These are phyloP conservation scores for Riptortus pedestris DNA, from an alignment of 1,140 invertebrate species.

Conservation along the genomic window DNA sequence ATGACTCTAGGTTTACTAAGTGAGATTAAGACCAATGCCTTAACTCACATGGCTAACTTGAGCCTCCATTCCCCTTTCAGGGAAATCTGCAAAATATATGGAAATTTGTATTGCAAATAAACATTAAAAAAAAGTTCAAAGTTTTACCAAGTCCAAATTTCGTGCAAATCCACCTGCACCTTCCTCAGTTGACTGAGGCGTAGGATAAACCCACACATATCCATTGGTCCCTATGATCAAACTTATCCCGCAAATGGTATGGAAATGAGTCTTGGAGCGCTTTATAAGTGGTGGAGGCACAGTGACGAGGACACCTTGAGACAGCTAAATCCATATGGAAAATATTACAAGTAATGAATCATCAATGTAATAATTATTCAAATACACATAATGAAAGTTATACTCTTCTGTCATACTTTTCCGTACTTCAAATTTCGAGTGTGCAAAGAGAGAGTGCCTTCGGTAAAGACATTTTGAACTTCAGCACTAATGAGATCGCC, in stretches of 20 bases:
- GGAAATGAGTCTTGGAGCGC: conserved; percentile 91
- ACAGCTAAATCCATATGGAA: conserved; percentile 44
- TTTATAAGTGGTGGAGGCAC: conserved; percentile 89
- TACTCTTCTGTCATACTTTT: conserved; percentile 63
- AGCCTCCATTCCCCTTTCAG: too few relatives aligned
- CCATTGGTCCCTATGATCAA: conserved; percentile 95
- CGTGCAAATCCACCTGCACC: conserved; percentile 69
- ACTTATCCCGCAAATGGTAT: conserved; percentile 81
- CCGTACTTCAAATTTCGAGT: conserved; percentile 96
- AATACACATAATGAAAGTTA: not conserved
- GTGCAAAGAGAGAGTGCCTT: conserved; percentile 86
- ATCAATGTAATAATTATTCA: not conserved
- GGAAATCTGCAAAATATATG: too few relatives aligned
- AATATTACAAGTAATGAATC: conserved; percentile 4
- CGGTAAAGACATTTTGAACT: conserved; percentile 76
- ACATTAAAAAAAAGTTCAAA: too few relatives aligned
- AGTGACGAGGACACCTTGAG: conserved; percentile 80
- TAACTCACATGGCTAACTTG: too few relatives aligned
- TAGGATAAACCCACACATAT: conserved; percentile 87
- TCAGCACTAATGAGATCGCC: conserved; percentile 96
- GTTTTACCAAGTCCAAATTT: conserved; percentile 56
- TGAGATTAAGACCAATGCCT: too few relatives aligned
- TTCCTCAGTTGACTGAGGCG: conserved; percentile 48
- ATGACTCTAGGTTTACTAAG: too few relatives aligned
- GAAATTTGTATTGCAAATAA: too few relatives aligned